Percentiles rank a stretch among this genome's conserved stretches.
Evolutionary conservation across 2,888 invertebrate genomes (phyloP).

Genomic region (Apeira syringaria): DNA sequence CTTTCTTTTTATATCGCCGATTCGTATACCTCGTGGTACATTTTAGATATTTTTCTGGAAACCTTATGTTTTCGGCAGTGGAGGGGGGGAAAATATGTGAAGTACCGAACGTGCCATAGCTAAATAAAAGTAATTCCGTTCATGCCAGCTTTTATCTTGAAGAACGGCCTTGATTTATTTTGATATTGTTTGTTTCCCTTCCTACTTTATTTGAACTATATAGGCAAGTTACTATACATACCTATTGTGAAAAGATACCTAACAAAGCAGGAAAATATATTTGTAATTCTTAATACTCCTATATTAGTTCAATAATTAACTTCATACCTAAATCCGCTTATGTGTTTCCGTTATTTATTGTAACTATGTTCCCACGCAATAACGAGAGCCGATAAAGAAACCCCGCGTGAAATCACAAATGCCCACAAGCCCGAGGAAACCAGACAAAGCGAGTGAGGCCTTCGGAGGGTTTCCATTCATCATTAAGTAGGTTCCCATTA

Average conservation of each 20-base stretch:
- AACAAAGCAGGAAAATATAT: conserved; percentile 49
- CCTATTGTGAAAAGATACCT: conserved; percentile 26
- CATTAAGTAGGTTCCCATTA: conserved; percentile 69
- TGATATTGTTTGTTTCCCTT: conserved; percentile 1
- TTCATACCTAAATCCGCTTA: neutral
- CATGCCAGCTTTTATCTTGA: no score
- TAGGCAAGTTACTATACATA: neutral
- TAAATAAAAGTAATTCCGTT: no score
- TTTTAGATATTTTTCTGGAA: no score
- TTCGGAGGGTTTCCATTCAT: conserved; percentile 66
- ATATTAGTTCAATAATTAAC: no score
- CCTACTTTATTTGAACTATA: neutral
- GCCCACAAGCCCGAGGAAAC: conserved; percentile 45
- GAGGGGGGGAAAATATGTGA: no score
- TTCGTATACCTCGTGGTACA: no score
- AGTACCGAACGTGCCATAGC: no score
- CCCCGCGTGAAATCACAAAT: conserved; percentile 45
- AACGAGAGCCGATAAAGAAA: conserved; percentile 41
- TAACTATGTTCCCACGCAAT: conserved; percentile 53
- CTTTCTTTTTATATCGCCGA: neutral
- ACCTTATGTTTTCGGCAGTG: no score
- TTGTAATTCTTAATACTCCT: conserved; percentile 33
- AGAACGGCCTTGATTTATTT: conserved; percentile 5
- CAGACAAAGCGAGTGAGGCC: conserved; percentile 60
- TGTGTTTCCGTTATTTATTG: conserved; percentile 10